Evolutionary conservation across 2,888 invertebrate genomes (phyloP), one percentile per base, ranked within the genome.

Genomic region (Phoenoteleia sp.): DNA sequence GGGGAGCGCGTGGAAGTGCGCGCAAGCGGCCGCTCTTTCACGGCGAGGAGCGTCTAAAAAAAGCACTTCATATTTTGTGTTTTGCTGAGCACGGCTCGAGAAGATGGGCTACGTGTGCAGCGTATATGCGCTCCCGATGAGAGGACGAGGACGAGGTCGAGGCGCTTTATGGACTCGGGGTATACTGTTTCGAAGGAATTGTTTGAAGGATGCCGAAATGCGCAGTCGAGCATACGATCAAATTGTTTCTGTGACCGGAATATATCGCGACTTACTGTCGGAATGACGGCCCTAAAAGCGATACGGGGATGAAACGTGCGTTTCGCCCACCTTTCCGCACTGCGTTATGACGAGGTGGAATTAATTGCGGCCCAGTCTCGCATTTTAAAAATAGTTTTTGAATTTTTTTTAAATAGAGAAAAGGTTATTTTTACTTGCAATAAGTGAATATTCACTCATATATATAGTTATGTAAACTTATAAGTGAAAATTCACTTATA

Each of bases 191-290:
- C 25, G 69, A 42, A 69, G 27, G 19, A 56, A 67, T 39, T 67
- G 36, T 67, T 67, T 39, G 52, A 66, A 52, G 29, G 47, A 64
- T 39, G 49, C 33, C 56, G 69, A 42, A 52, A 56, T 42, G 52
- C 15, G 42, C 69, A 69, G 69, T 25, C 52, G 42, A 56, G 69
- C 42, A 69, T 56, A 69, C 54, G 56, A 56, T 64, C 75, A 56
- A 66, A 64, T 75, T 75, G 75, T 64, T 75, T 75, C 75, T 75
- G 75, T 56, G 75, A 75, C 52, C 58, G 62, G 74, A 74, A 74
- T 74, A 62, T 47, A 74, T 74, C 42, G 62, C 62, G 36, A 60
- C 47, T 42, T 56, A 19, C 17, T 69, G 7, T 17, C 11, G 9
- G 13, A 17, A 33, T 23, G 49, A 17, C 33, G 64, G 21, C 33